Conservation (phyloP, 2,888 invertebrate genomes). For the Cremastinae sp. region DNA sequence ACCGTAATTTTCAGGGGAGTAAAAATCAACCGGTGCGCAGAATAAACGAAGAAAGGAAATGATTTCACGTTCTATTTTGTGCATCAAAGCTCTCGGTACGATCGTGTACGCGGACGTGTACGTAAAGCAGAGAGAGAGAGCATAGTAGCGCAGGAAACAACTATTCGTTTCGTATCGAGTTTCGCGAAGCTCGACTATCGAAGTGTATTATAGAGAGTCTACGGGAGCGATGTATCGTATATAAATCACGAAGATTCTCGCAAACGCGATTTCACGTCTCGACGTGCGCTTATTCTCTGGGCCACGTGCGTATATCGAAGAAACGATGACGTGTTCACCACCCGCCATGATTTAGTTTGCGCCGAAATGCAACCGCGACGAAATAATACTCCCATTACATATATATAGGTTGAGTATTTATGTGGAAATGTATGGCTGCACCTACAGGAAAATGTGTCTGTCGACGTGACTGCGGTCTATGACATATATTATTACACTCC, state of each 20-base stretch:
- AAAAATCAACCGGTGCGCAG: no score
- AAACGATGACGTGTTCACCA: neutral
- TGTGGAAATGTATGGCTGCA: slow-evolving; percentile 41
- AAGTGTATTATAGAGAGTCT: slow-evolving; percentile 46
- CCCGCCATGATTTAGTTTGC: slow-evolving; percentile 70
- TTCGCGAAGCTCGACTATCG: slow-evolving; percentile 48
- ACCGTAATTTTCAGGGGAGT: no score
- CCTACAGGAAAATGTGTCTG: neutral
- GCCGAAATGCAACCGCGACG: slow-evolving; percentile 68
- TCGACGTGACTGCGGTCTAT: neutral
- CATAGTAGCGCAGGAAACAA: slow-evolving; percentile 7
- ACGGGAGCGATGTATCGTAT: slow-evolving; percentile 30
- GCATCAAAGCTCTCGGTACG: no score
- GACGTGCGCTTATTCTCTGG: slow-evolving; percentile 26
- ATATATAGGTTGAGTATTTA: slow-evolving; percentile 20
- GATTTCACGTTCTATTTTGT: no score
- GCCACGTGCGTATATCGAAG: neutral
- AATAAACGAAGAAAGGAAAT: no score
- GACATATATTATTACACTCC: slow-evolving; percentile 25
- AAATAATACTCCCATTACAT: slow-evolving; percentile 66
- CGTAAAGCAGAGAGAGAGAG: neutral
- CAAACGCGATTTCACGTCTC: slow-evolving; percentile 40
- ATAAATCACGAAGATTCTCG: slow-evolving; percentile 46
- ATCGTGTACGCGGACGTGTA: no score
- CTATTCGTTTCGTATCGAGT: slow-evolving; percentile 33